Evolutionary conservation across 2,888 invertebrate genomes (phyloP).

Genomic region (Sminthurinus aureus): DNA sequence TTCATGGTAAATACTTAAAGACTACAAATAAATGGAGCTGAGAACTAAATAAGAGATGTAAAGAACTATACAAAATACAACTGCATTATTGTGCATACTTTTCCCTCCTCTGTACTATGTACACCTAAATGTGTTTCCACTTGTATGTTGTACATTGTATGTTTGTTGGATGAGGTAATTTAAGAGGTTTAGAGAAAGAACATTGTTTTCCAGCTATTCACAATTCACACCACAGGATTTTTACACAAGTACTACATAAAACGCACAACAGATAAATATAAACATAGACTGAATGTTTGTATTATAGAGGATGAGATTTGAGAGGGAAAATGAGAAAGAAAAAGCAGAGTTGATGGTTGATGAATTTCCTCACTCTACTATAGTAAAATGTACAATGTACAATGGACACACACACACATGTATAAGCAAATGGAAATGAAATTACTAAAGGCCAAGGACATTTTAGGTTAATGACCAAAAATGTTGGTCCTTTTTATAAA

Average conservation of each 20-base stretch:
- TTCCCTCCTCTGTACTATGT: no score
- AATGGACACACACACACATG: background rate
- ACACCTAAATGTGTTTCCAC: no score
- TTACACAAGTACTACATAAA: background rate
- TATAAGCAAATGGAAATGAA: background rate
- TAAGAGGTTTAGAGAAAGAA: background rate
- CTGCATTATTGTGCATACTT: no score
- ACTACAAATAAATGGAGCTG: no score
- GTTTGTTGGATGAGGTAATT: no score
- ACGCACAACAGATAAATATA: no score
- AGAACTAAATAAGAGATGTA: no score
- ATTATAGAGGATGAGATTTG: background rate
- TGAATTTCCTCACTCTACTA: no score
- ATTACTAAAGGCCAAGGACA: slow-evolving; percentile 9
- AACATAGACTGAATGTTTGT: background rate
- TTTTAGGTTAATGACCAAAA: slow-evolving; percentile 19
- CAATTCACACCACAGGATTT: background rate
- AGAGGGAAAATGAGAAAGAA: background rate
- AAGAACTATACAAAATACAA: no score
- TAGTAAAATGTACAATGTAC: no score
- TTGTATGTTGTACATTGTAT: no score
- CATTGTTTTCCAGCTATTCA: background rate
- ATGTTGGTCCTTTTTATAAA: background rate
- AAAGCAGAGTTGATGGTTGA: background rate
- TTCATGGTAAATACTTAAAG: no score